Conservation (phyloP, 2,797 vertebrate genomes). For the Sparidentex hasta region DNA sequence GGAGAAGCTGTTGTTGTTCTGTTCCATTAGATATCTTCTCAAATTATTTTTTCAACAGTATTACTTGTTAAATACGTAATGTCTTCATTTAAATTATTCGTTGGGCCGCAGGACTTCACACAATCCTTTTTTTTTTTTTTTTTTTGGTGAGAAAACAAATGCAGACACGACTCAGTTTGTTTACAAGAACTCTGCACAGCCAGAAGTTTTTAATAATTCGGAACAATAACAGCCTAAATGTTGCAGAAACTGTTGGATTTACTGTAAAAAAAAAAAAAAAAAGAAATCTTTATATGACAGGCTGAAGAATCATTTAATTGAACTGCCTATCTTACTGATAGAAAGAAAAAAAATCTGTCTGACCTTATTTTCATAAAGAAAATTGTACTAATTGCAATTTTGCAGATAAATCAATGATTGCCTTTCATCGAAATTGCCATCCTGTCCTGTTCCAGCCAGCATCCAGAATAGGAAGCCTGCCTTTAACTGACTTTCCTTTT, state of each 20-base stretch:
- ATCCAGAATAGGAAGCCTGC: slow-evolving; percentile 37
- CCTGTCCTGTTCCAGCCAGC: slow-evolving; percentile 40
- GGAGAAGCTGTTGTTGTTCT: too few species aligned
- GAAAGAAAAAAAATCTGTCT: slow-evolving; percentile 17
- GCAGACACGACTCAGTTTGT: not conserved
- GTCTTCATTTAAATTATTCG: too few species aligned
- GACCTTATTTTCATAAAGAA: slow-evolving; percentile 47
- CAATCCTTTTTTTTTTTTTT: not conserved
- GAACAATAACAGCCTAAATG: not conserved
- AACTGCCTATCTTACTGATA: slow-evolving; percentile 24
- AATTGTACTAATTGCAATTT: slow-evolving; percentile 46
- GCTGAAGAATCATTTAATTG: not conserved
- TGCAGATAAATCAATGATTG: slow-evolving; percentile 59
- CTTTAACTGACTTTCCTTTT: slow-evolving; percentile 59
- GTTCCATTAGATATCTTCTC: too few species aligned
- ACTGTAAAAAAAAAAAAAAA: not conserved
- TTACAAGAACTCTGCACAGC: too few species aligned
- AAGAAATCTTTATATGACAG: too few species aligned
- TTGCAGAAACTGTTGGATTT: not conserved
- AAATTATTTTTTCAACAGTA: too few species aligned
- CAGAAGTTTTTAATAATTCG: not conserved
- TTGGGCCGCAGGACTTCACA: not conserved
- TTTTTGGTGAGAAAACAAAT: not conserved
- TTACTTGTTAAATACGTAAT: too few species aligned
- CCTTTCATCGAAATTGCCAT: slow-evolving; percentile 20